Evolutionary conservation across 2,797 vertebrate species (phyloP).

Genomic region (Pipistrellus pygmaeus): DNA sequence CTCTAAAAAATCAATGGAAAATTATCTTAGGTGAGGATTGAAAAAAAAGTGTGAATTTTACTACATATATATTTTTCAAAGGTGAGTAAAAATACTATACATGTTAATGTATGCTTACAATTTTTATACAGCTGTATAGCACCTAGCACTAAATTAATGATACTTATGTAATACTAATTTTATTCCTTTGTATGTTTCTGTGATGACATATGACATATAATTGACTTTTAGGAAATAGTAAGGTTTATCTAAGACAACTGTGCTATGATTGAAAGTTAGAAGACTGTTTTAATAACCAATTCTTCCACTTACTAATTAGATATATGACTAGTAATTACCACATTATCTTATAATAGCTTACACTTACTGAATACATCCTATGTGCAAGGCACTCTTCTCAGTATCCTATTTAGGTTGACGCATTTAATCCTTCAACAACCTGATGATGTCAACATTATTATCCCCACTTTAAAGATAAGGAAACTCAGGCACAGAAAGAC

Average conservation of each 20-base stretch:
- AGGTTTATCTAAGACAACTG: conserved; percentile 1
- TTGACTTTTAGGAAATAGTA: neutral
- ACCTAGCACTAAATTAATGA: neutral
- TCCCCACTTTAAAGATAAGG: neutral
- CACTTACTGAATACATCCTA: neutral
- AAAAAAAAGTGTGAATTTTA: conserved; percentile 16
- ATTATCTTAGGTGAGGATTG: too few species aligned
- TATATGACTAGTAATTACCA: conserved; percentile 9
- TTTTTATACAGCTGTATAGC: conserved; percentile 28
- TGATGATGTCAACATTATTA: neutral
- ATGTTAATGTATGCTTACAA: neutral
- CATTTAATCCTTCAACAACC: neutral
- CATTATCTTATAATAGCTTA: conserved; percentile 28
- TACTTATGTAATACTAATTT: neutral
- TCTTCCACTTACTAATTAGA: conserved; percentile 35
- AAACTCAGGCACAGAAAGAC: neutral
- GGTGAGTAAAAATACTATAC: neutral
- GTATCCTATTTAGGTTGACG: neutral
- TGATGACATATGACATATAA: neutral
- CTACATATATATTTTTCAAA: neutral
- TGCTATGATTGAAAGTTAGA: conserved; percentile 7
- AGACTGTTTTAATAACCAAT: conserved; percentile 35
- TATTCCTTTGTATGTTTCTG: neutral
- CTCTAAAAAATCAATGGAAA: too few species aligned
- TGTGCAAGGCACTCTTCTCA: neutral